These are phyloP conservation scores for Motacilla tschutschensis DNA, from an alignment of 2,113 vertebrate species.

Conservation along the genomic window DNA sequence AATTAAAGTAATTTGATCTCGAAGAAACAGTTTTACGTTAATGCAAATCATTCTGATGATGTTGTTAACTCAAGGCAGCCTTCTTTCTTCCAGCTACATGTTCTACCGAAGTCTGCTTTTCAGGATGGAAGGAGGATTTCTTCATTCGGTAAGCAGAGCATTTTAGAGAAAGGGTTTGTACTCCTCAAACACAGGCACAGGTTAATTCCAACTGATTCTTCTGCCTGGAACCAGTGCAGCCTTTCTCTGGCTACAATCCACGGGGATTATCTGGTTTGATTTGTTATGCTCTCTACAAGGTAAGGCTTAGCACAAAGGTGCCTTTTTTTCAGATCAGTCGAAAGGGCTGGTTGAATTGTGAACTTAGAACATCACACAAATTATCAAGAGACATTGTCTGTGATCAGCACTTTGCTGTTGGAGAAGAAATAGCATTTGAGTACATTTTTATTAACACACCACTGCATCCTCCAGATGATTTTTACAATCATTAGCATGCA, in stretches of 20 bases:
- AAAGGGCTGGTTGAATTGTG: not conserved
- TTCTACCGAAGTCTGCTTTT: not conserved
- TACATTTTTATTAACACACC: not conserved
- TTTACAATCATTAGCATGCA: conserved; percentile 11
- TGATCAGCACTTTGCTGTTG: not conserved
- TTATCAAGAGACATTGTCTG: not conserved
- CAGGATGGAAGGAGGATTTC: not conserved
- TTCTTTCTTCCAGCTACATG: not conserved
- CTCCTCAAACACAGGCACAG: not conserved
- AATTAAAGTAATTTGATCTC: conserved; percentile 4
- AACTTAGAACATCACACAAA: not conserved
- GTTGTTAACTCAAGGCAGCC: not conserved
- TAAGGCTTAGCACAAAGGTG: not conserved
- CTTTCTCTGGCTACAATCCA: not conserved
- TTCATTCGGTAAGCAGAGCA: not conserved
- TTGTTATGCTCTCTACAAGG: not conserved
- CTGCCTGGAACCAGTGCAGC: not conserved
- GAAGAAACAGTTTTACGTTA: not conserved
- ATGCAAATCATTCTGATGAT: not conserved
- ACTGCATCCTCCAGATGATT: not conserved
- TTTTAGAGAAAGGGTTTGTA: not conserved
- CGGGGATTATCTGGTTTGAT: not conserved
- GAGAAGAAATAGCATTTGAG: not conserved
- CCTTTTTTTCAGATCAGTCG: not conserved
- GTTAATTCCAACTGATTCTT: not conserved